phyloP scores from a whole-genome alignment of 2,888 invertebrate genomes.

The Erannis defoliaria region DNA sequence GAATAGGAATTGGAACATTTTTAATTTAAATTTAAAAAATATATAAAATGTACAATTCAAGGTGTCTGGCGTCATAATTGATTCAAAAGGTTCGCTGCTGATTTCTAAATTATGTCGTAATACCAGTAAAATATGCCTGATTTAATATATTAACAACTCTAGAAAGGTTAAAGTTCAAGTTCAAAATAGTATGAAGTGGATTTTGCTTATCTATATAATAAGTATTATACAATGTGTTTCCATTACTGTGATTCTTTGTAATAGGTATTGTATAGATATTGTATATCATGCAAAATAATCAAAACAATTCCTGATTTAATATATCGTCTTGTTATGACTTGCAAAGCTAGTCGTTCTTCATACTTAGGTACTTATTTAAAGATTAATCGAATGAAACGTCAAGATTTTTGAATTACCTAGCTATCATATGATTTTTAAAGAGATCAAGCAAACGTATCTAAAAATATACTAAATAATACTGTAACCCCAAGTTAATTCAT shows the following conservation, averaged over 20 bases:
- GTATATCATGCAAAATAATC: too few species aligned
- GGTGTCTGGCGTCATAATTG: constrained; percentile 7
- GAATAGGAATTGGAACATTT: not conserved
- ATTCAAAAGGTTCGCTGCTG: constrained; percentile 11
- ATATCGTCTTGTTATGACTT: too few species aligned
- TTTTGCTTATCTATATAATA: not conserved
- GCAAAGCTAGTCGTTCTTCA: too few species aligned
- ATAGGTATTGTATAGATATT: too few species aligned
- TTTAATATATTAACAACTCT: constrained; percentile 11
- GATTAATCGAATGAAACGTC: too few species aligned
- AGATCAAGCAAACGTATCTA: too few species aligned
- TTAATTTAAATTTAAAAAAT: too few species aligned
- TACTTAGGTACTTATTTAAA: too few species aligned
- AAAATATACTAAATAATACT: not conserved
- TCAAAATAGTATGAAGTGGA: not conserved
- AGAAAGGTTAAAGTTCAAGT: constrained; percentile 13
- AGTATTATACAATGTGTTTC: not conserved
- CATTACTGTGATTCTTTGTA: too few species aligned
- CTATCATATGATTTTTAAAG: too few species aligned
- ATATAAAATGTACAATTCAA: constrained; percentile 10
- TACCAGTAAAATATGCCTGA: constrained; percentile 7
- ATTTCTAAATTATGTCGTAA: constrained; percentile 14
- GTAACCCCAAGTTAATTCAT: constrained; percentile 3
- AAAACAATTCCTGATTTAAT: too few species aligned
- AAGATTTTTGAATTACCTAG: too few species aligned